These are phyloP conservation scores for Eptatretus burgeri DNA, from an alignment of 2,113 vertebrate species.

Conservation along the genomic window DNA sequence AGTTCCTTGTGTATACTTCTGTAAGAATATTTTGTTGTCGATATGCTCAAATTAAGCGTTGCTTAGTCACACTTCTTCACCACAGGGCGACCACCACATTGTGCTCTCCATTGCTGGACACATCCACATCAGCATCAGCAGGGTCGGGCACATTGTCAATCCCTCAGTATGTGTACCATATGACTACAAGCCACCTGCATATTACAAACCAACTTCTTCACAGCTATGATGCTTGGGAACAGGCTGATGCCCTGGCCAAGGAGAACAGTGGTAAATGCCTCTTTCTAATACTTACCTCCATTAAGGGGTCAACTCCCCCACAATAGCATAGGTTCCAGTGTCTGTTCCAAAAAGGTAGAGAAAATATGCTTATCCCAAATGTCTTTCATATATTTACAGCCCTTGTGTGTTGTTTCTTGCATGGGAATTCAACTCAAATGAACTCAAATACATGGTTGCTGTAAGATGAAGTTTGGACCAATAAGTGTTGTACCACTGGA, in stretches of 20 bases:
- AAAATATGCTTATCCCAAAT: not conserved
- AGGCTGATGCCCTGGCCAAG: conserved; percentile 5
- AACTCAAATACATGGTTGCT: not conserved
- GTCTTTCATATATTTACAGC: not conserved
- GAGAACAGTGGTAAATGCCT: not conserved
- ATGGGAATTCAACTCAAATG: not conserved
- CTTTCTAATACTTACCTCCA: not conserved
- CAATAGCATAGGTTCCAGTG: not conserved
- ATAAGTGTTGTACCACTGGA: not conserved
- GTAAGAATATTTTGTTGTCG: no score
- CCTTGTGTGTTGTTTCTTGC: not conserved
- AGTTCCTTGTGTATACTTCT: no score
- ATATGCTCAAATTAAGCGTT: no score
- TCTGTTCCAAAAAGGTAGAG: not conserved
- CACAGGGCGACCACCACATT: no score
- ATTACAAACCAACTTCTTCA: conserved; percentile 3
- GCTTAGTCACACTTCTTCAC: no score
- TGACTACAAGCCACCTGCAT: conserved; percentile 3
- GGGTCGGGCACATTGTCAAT: not conserved
- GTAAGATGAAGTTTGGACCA: not conserved
- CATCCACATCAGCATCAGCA: conserved; percentile 1
- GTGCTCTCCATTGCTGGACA: not conserved
- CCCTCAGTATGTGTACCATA: not conserved
- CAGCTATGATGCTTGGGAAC: conserved; percentile 3
- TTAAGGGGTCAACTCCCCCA: not conserved